These are phyloP conservation scores for Ephialtes manifestator DNA, from an alignment of 2,888 invertebrate genomes.

Conservation along the genomic window DNA sequence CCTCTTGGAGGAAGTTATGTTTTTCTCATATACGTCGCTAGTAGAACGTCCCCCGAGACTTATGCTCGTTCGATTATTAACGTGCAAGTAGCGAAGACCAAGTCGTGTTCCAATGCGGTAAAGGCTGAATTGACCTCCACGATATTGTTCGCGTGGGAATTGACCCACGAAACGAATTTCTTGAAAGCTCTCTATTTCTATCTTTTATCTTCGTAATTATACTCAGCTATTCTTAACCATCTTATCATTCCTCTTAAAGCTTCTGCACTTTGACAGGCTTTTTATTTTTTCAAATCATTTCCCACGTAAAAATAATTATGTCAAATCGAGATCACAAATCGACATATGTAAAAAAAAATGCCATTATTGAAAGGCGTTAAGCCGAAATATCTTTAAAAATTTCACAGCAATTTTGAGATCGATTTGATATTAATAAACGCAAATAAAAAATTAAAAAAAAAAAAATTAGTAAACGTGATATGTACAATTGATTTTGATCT, in stretches of 20 bases:
- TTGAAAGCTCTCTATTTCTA: constrained; percentile 16
- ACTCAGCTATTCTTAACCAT: constrained; percentile 9
- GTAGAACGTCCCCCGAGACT: constrained; percentile 47
- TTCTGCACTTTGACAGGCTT: not conserved
- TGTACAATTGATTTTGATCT: too few species aligned
- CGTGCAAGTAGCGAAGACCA: constrained; percentile 46
- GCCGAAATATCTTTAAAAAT: too few species aligned
- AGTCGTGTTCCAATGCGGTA: constrained; percentile 24
- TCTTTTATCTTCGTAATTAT: not conserved
- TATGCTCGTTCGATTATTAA: constrained; percentile 63
- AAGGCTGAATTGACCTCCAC: constrained; percentile 26
- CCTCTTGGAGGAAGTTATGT: not conserved
- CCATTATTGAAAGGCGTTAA: too few species aligned
- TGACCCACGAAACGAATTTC: constrained; percentile 41
- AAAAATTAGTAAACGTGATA: too few species aligned
- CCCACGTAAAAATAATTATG: too few species aligned
- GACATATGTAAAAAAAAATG: too few species aligned
- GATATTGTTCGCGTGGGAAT: constrained; percentile 59
- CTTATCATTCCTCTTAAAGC: not conserved
- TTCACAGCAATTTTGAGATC: too few species aligned
- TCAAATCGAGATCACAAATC: too few species aligned
- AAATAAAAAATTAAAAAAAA: too few species aligned
- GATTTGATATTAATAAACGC: too few species aligned
- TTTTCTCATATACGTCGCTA: not conserved
- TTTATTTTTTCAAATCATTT: not conserved